Conservation (phyloP, 2,888 invertebrate species). For the Craniophora ligustri region DNA sequence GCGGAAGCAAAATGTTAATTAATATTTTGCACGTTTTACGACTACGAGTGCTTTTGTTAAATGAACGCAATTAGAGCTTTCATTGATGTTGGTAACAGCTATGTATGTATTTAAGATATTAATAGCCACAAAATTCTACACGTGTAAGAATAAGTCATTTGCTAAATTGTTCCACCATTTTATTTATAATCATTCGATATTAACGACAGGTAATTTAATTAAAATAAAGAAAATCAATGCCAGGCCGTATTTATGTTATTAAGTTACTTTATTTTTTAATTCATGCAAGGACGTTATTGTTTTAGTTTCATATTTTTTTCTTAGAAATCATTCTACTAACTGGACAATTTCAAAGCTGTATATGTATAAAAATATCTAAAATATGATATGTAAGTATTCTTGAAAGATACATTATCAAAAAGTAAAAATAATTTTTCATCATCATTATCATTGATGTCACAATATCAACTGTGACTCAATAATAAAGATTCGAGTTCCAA, state of each 20-base stretch:
- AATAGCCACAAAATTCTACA: slow-evolving; percentile 5
- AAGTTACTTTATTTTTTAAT: too few species aligned
- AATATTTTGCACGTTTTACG: slow-evolving; percentile 36
- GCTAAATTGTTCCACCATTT: slow-evolving; percentile 7
- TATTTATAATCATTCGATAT: slow-evolving; percentile 3
- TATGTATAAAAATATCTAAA: too few species aligned
- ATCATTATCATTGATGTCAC: too few species aligned
- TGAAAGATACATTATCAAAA: too few species aligned
- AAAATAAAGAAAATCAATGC: too few species aligned
- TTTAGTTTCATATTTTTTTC: too few species aligned
- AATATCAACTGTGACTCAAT: slow-evolving; percentile 61
- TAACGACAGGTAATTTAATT: background rate
- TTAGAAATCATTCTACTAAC: too few species aligned
- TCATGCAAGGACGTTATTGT: too few species aligned
- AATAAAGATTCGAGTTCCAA: slow-evolving; percentile 66
- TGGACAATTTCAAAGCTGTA: too few species aligned
- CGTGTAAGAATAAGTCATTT: background rate
- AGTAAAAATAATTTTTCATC: too few species aligned
- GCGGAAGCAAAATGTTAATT: slow-evolving; percentile 31
- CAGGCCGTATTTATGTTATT: too few species aligned
- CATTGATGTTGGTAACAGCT: slow-evolving; percentile 17
- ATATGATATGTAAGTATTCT: too few species aligned
- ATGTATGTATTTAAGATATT: slow-evolving; percentile 2
- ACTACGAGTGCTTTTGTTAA: slow-evolving; percentile 32
- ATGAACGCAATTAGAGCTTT: slow-evolving; percentile 34